phyloP scores from a whole-genome alignment of 2,888 invertebrate genomes.

The Griposia aprilina region DNA sequence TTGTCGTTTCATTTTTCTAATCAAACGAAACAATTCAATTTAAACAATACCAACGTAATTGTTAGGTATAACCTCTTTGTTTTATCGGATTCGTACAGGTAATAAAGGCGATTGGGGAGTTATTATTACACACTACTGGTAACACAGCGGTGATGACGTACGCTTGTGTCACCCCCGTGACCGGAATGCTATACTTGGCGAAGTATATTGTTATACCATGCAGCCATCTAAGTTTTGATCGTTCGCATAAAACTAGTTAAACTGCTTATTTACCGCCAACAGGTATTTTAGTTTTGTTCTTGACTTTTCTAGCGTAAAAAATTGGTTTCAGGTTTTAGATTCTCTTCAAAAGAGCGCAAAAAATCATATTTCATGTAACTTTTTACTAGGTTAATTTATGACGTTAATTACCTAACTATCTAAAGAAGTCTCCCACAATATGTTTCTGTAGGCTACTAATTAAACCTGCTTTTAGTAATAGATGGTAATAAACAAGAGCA shows the following conservation, averaged over 20 bases:
- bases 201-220: no score
- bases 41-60: no score
- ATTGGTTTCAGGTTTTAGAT: neutral
- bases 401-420: conserved; percentile 8
- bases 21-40: no score
- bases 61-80: no score
- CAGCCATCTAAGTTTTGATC: conserved; percentile 57
- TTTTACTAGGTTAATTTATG: neutral
- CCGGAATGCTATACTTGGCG: no score
- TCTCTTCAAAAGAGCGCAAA: neutral
- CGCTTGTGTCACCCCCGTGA: no score
- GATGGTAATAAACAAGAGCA: conserved; percentile 33
- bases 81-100: no score
- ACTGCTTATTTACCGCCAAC: conserved; percentile 65
- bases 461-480: conserved; percentile 29
- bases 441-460: conserved; percentile 23
- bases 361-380: neutral
- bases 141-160: no score
- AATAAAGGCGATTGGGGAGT: no score
- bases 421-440: conserved; percentile 2
- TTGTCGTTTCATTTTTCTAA: no score
- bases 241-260: conserved; percentile 66
- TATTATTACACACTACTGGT: no score
- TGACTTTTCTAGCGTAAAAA: neutral
- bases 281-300: conserved; percentile 7